Conservation (phyloP, 2,888 invertebrate genomes). For the Thera obeliscata region DNA sequence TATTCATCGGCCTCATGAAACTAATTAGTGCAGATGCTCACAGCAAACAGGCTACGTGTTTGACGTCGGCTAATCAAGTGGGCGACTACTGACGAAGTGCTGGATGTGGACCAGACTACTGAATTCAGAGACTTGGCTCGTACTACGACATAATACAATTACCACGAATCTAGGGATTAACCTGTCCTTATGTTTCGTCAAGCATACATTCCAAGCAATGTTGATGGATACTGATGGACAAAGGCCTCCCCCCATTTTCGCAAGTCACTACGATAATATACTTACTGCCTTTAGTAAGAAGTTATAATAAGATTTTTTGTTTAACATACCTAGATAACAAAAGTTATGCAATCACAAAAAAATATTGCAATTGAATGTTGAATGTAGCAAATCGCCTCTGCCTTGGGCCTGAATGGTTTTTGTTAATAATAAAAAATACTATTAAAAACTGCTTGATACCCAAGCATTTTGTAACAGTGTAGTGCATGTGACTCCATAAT, state of each 20-base stretch:
- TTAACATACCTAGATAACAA: too few species aligned
- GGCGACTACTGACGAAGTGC: conserved; percentile 14
- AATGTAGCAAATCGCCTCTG: too few species aligned
- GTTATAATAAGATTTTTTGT: too few species aligned
- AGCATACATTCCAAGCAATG: background rate
- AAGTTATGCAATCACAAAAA: too few species aligned
- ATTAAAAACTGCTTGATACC: too few species aligned
- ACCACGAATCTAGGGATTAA: background rate
- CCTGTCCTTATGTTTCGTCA: background rate
- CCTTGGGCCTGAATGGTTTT: background rate
- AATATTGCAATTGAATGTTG: too few species aligned
- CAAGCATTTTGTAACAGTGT: too few species aligned
- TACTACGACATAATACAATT: background rate
- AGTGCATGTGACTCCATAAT: conserved; percentile 15
- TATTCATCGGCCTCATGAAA: conserved; percentile 16
- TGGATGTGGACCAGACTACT: conserved; percentile 1
- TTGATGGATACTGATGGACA: too few species aligned
- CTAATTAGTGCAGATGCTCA: conserved; percentile 15
- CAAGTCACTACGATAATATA: too few species aligned
- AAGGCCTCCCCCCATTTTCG: too few species aligned
- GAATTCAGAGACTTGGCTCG: background rate
- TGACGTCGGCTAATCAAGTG: conserved; percentile 13
- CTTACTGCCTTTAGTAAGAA: too few species aligned
- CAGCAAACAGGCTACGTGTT: conserved; percentile 13
- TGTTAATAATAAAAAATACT: too few species aligned